Percentiles rank a stretch among this genome's conserved stretches.
Conservation (phyloP, 2,888 invertebrate genomes). For the Acanthosepion pharaonis region DNA sequence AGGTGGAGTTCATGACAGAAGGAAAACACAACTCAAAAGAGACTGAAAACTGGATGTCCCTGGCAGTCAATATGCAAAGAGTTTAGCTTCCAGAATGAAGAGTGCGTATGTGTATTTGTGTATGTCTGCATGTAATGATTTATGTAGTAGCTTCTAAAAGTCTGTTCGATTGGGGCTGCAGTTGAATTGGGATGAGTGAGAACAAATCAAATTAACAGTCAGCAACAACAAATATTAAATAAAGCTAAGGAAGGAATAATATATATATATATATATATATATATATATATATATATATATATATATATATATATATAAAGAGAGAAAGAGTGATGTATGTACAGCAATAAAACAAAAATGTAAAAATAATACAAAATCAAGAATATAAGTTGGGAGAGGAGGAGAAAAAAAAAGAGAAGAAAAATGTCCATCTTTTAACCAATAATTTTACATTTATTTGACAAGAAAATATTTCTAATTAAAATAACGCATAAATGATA, state of each 20-base stretch:
- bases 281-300: slow-evolving; percentile 37
- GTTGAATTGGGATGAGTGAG: background rate
- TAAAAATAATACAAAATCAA: background rate
- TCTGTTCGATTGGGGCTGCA: background rate
- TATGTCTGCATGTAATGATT: background rate
- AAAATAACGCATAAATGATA: slow-evolving; percentile 47
- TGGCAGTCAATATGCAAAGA: slow-evolving; percentile 33
- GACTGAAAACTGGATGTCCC: background rate
- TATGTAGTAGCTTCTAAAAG: background rate
- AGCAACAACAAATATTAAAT: slow-evolving; percentile 34
- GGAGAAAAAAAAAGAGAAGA: background rate
- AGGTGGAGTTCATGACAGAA: slow-evolving; percentile 33
- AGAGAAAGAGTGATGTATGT: background rate
- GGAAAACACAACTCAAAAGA: background rate
- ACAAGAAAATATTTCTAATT: slow-evolving; percentile 49
- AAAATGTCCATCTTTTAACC: slow-evolving; percentile 42
- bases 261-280: background rate
- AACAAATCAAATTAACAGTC: slow-evolving; percentile 11
- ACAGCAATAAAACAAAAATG: background rate
- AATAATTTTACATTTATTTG: slow-evolving; percentile 48
- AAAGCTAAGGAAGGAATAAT: background rate
- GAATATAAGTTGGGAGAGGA: background rate
- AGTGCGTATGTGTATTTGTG: background rate
- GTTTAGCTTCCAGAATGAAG: slow-evolving; percentile 18
- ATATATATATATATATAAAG: background rate